Evolutionary conservation across 2,113 vertebrate species (phyloP).

Genomic region (Colistium nudipinnis): DNA sequence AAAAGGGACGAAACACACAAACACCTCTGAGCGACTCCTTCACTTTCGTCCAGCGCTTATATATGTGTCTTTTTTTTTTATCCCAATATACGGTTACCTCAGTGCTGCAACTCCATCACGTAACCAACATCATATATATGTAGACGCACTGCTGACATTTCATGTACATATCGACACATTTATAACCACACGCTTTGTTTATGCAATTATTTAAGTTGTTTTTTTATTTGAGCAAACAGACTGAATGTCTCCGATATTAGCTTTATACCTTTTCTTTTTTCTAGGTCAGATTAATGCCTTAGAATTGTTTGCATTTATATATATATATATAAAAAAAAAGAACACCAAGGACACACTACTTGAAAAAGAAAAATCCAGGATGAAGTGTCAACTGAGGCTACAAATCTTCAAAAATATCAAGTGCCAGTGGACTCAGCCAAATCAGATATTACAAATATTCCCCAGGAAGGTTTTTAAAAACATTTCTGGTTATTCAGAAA

Average conservation of each 20-base stretch:
- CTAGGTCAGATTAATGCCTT: slow-evolving; percentile 59
- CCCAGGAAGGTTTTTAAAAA: slow-evolving; percentile 6
- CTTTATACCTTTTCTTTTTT: slow-evolving; percentile 67
- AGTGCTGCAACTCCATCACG: slow-evolving; percentile 38
- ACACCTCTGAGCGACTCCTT: slow-evolving; percentile 46
- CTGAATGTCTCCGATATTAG: slow-evolving; percentile 78
- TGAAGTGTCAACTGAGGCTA: slow-evolving; percentile 13
- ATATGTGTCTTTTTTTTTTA: slow-evolving; percentile 22
- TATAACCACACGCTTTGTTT: slow-evolving; percentile 65
- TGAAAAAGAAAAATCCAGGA: slow-evolving; percentile 3
- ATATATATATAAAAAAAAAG: too few species aligned
- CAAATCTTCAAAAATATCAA: slow-evolving; percentile 48
- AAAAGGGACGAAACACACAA: slow-evolving; percentile 56
- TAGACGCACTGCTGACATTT: slow-evolving; percentile 35
- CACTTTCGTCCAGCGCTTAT: slow-evolving; percentile 58
- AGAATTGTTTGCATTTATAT: slow-evolving; percentile 60
- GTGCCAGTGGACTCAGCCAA: slow-evolving; percentile 61
- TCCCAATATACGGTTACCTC: slow-evolving; percentile 63
- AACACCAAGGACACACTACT: slow-evolving; percentile 62
- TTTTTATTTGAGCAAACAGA: slow-evolving; percentile 56
- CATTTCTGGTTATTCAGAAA: slow-evolving; percentile 30
- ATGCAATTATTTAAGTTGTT: slow-evolving; percentile 74
- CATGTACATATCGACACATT: slow-evolving; percentile 39
- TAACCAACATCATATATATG: slow-evolving; percentile 33
- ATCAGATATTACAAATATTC: not conserved